These are phyloP conservation scores for Mionectes macconnelli DNA, from an alignment of 2,113 vertebrate species.

Conservation along the genomic window DNA sequence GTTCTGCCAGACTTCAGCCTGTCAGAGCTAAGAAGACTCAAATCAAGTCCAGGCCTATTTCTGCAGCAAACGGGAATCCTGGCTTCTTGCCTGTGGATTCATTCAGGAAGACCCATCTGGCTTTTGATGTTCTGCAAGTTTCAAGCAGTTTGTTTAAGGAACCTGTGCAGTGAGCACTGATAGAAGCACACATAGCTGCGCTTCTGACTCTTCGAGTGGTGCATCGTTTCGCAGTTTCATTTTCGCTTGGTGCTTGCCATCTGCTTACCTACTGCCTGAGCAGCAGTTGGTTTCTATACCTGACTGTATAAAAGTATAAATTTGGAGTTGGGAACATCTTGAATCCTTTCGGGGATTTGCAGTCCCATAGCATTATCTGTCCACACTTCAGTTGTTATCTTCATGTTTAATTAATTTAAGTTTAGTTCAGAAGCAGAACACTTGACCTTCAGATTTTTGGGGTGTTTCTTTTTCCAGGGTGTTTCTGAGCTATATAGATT, in stretches of 20 bases:
- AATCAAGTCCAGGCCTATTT: slow-evolving; percentile 78
- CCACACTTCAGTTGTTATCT: slow-evolving; percentile 30
- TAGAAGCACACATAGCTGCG: slow-evolving; percentile 41
- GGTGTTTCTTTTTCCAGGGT: neutral
- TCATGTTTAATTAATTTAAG: slow-evolving; percentile 33
- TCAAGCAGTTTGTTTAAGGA: slow-evolving; percentile 75
- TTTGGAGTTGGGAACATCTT: slow-evolving; percentile 23
- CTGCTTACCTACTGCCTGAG: slow-evolving; percentile 40
- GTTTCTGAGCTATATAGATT: neutral
- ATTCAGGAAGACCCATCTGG: slow-evolving; percentile 74
- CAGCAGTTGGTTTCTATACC: slow-evolving; percentile 44
- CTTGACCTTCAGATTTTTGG: neutral
- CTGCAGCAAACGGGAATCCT: slow-evolving; percentile 69
- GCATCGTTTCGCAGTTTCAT: slow-evolving; percentile 2
- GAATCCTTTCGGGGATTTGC: neutral
- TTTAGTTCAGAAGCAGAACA: neutral
- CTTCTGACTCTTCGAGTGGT: neutral
- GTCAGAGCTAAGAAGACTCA: slow-evolving; percentile 72
- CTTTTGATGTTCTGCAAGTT: slow-evolving; percentile 74
- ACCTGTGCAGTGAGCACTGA: slow-evolving; percentile 16
- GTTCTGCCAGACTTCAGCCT: slow-evolving; percentile 69
- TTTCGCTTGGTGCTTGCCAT: slow-evolving; percentile 16
- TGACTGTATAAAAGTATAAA: slow-evolving; percentile 46
- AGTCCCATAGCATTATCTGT: neutral
- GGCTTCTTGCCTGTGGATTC: slow-evolving; percentile 69